Base-by-base conservation (phyloP, 2,888 invertebrate species). In the Pandemis heparana region DNA sequence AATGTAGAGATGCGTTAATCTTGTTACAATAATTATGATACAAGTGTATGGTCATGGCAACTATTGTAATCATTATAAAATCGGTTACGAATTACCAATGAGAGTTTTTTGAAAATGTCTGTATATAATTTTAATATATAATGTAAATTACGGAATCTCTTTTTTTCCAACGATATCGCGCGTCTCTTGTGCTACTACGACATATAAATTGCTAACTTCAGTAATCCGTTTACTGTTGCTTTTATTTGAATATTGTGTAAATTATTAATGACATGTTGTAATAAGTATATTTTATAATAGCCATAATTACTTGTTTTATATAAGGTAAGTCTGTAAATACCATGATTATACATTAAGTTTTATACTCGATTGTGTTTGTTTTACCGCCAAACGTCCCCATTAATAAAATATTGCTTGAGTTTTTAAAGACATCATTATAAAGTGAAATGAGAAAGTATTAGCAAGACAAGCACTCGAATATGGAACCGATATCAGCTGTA, bases 331-430 rank as follows among this genome's bases (percentile, higher is more conserved):
- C 89, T 94, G 94, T 94, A 94, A 94, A 94, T 94, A 94, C 89
- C 90, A 92, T 90, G 90, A 94, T 93, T 94, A 94, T 91, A 94
- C 92, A 93, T 92, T 94, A 94, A 94, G 94, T 94, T 94, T 94
- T 94, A 94, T 94, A 94, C 89, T 89, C 83, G 79, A 89, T 90
- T 88, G 93, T 90, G 90, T 92, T 92, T 92, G 88, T 92, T 92
- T 90, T 82, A 79, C 82, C 80, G 87, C 86, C 83, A 75, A 76
- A 48, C 71, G 70, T 39, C 1, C 10, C 48, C 63, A 23, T 56
- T 23, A 7, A 12, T 56, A 56, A 12, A 56, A 56, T 12, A 12
- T 23, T 56, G 2, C 1, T n/a, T 56, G 23, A 23, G 39, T 68
- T 16, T 53, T 66, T 10, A 61, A 43, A 16, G 48, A 51, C n/a